Conservation (phyloP, 2,888 invertebrate genomes). For the Calameuta filiformis region DNA sequence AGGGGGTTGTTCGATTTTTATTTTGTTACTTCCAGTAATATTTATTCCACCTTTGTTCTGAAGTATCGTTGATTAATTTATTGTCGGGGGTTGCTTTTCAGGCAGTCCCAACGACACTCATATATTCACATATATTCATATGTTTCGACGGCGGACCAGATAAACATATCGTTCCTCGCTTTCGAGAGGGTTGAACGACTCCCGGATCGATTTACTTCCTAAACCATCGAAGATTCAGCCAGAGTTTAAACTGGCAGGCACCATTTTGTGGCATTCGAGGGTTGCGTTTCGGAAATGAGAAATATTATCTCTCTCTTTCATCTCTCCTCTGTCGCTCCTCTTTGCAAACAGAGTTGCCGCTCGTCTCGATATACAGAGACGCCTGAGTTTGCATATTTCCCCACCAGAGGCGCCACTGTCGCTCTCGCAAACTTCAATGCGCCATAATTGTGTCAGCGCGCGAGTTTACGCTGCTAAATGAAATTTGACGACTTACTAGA, state of each 20-base stretch:
- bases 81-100: background rate
- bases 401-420: background rate
- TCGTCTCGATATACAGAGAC: background rate
- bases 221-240: background rate
- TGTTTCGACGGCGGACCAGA: background rate
- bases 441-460: background rate
- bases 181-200: background rate
- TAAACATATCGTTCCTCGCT: background rate
- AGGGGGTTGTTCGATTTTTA: background rate
- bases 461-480: background rate
- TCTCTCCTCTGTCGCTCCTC: slow-evolving; percentile 34
- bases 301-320: slow-evolving; percentile 41
- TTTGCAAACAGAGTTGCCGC: slow-evolving; percentile 2
- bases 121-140: background rate
- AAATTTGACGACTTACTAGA: background rate
- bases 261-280: slow-evolving; percentile 17
- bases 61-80: background rate
- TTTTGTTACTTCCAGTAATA: background rate
- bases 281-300: slow-evolving; percentile 46
- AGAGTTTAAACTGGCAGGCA: background rate
- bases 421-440: background rate
- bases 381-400: background rate
- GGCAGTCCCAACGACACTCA: background rate
- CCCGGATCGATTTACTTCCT: background rate
- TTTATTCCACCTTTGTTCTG: background rate